Percentiles rank a stretch among this genome's conserved stretches.
phyloP scores from a whole-genome alignment of 1,140 invertebrate genomes.

The Drosophila littoralis region DNA sequence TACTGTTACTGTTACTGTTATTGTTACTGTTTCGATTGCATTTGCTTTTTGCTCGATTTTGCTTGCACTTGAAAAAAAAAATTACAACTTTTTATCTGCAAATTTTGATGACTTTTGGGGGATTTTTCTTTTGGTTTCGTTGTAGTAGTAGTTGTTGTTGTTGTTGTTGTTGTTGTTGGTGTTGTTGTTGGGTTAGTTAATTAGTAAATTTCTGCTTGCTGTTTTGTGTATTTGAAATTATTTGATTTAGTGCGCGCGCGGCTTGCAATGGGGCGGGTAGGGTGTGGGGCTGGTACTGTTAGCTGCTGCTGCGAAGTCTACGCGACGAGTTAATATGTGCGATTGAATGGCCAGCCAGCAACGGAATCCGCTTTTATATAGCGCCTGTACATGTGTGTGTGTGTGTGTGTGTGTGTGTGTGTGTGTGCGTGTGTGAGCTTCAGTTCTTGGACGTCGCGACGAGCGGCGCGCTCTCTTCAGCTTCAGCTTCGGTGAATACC shows the following conservation, averaged over 20 bases:
- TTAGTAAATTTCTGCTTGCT: constrained; percentile 21
- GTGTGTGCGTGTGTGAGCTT: constrained; percentile 36
- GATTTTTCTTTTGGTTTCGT: constrained; percentile 17
- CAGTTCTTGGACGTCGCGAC: constrained; percentile 36
- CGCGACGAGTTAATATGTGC: constrained; percentile 57
- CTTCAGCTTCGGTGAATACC: background rate
- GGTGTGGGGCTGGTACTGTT: constrained; percentile 12
- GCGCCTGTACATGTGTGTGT: constrained; percentile 32
- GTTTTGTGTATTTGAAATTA: constrained; percentile 12
- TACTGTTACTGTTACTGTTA: constrained; percentile 25
- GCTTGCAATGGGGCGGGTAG: constrained; percentile 11
- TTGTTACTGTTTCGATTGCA: constrained; percentile 8
- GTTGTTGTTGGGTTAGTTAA: constrained; percentile 34
- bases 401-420: constrained; percentile 37
- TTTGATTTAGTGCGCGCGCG: constrained; percentile 35
- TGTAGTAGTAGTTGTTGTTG: constrained; percentile 4
- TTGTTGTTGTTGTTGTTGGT: constrained; percentile 20
- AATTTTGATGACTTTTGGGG: constrained; percentile 8
- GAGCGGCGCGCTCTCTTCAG: constrained; percentile 33
- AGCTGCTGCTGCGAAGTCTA: constrained; percentile 51
- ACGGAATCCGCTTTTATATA: constrained; percentile 47
- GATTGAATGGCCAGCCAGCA: constrained; percentile 44
- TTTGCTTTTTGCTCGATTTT: constrained; percentile 15
- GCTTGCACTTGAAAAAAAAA: constrained; percentile 53
- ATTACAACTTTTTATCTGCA: constrained; percentile 23